Conservation (phyloP, 2,888 invertebrate genomes). For the Pandemis cinnamomeana region DNA sequence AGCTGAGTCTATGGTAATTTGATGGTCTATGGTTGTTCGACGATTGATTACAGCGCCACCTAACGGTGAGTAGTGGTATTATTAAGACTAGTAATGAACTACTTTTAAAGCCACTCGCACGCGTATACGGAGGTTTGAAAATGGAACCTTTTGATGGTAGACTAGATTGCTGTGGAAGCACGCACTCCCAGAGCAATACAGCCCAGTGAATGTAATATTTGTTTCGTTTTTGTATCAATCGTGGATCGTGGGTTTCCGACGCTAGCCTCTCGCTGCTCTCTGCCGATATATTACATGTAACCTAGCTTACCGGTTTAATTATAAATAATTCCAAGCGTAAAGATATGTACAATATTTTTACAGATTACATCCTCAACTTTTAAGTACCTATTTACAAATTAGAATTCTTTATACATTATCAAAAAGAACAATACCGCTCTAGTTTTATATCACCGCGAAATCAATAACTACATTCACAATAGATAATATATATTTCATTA, state of each 20-base stretch:
- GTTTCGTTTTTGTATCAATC: background rate
- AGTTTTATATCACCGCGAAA: constrained; percentile 82
- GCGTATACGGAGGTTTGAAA: constrained; percentile 19
- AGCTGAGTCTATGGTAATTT: constrained; percentile 65
- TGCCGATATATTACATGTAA: constrained; percentile 38
- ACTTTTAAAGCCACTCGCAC: constrained; percentile 25
- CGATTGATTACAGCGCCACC: constrained; percentile 39
- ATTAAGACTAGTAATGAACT: constrained; percentile 26
- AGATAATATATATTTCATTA: constrained; percentile 70
- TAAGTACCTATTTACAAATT: constrained; percentile 85
- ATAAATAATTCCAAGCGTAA: constrained; percentile 83
- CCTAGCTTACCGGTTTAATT: constrained; percentile 69
- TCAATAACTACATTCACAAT: constrained; percentile 83
- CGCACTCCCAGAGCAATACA: background rate
- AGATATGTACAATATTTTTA: constrained; percentile 85
- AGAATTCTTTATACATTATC: constrained; percentile 83
- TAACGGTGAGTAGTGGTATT: constrained; percentile 23
- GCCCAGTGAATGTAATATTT: background rate
- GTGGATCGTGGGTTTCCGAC: constrained; percentile 10
- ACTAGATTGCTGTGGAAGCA: constrained; percentile 6
- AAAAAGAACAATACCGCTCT: constrained; percentile 82
- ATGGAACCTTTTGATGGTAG: background rate
- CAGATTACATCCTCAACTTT: constrained; percentile 73
- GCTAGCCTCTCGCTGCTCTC: constrained; percentile 30
- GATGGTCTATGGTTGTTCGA: constrained; percentile 39